Percentiles rank a stretch among this genome's conserved stretches.
Conservation (phyloP, 2,888 invertebrate genomes). For the Mechanitis messenoides region DNA sequence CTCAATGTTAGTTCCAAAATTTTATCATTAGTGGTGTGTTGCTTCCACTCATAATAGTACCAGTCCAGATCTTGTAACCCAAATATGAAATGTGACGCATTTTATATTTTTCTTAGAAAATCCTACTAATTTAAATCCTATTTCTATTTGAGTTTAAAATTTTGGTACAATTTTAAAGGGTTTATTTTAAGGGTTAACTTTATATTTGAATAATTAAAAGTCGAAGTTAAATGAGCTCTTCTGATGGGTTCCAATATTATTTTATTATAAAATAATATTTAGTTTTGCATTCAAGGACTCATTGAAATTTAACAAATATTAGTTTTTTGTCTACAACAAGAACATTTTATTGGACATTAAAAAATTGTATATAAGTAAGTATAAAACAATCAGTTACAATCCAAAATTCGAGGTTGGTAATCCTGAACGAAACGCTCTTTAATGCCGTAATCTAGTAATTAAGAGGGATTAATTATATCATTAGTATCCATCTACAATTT, state of each 20-base stretch:
- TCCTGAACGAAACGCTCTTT: constrained; percentile 40
- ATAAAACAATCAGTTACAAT: constrained; percentile 34
- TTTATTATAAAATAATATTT: neutral
- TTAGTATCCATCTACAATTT: constrained; percentile 33
- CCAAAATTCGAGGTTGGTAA: constrained; percentile 39
- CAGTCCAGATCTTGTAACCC: constrained; percentile 5
- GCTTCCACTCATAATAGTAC: constrained; percentile 7
- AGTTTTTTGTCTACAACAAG: too few relatives aligned
- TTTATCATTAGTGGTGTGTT: too few relatives aligned
- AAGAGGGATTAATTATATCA: constrained; percentile 48
- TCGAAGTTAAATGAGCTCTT: constrained; percentile 3
- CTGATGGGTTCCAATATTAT: neutral
- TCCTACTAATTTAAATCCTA: constrained; percentile 20
- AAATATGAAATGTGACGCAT: neutral
- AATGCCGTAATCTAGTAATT: constrained; percentile 45
- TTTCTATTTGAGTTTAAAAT: constrained; percentile 10
- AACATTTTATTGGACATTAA: too few relatives aligned
- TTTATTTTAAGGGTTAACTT: constrained; percentile 19
- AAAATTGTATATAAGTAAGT: neutral
- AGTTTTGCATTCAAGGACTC: too few relatives aligned
- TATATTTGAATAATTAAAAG: constrained; percentile 22
- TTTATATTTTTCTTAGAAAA: constrained; percentile 21
- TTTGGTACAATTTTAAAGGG: constrained; percentile 19
- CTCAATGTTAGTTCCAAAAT: too few relatives aligned
- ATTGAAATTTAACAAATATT: too few relatives aligned